Evolutionary conservation across 2,888 invertebrate genomes (phyloP), one percentile per base, ranked within the genome.

Genomic region (Metellina segmentata): DNA sequence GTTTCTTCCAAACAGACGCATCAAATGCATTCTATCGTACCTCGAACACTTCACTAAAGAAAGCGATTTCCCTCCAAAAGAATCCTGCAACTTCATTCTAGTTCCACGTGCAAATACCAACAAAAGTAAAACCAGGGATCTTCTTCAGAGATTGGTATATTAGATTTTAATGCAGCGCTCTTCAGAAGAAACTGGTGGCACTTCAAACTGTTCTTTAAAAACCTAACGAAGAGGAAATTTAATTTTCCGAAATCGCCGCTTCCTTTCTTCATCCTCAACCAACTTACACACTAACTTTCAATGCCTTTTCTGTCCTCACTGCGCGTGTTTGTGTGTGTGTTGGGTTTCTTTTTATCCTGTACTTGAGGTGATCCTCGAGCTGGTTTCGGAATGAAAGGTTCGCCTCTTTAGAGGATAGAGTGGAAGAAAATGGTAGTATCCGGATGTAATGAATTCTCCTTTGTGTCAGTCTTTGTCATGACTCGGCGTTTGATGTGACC

Each of bases 221-320:
- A 81, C 52, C 72, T 87, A 87, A 87, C 81, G 79, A 87, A 72
- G 79, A 20, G 70, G 72, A 87, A 87, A 87, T 87, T 87, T 87
- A 87, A 87, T 87, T 78, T 81, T 72, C 87, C 11, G 48, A 81
- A 81, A 81, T 87, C 79, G 34, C 8, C 49, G 52, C 51, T 78
- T 70, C 16, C 74, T 74, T 78, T 52, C 75, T 82, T 11, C 72
- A 7, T 13, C 19, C 13, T 51, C 51, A 51, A 34, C 34, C 9
- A 77, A 77, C 77, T 77, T 77, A 34, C 77, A 77, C 77, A 52
- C 70, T 13, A 74, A 85, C 85, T 75, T 75, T 85, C 16, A 16
- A 6, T 61, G 7, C 53, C 9, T n/a, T 16, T 49, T 82, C 69
- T 71, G 20, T 75, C 34, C 19, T n/a, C 61, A n/a, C 19, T 61